Conservation (phyloP, 2,888 invertebrate genomes). For the Chromoteleia sp. region DNA sequence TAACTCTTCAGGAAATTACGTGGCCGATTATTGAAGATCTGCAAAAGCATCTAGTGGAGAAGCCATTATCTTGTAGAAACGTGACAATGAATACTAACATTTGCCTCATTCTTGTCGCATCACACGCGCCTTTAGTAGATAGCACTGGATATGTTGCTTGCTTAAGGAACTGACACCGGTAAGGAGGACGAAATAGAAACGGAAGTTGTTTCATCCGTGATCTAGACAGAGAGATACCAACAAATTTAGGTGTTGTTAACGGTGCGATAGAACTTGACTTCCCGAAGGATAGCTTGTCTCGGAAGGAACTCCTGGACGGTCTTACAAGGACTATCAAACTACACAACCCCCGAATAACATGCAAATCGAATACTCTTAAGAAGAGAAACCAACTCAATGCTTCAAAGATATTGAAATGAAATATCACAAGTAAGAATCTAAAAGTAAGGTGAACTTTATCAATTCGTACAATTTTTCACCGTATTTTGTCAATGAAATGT, state of each 20-base stretch:
- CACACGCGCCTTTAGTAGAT: slow-evolving; percentile 22
- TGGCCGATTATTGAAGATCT: slow-evolving; percentile 51
- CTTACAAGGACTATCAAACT: slow-evolving; percentile 70
- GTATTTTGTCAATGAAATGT: not conserved
- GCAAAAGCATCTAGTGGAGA: slow-evolving; percentile 24
- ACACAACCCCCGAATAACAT: slow-evolving; percentile 77
- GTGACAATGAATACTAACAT: slow-evolving; percentile 51
- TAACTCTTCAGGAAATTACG: slow-evolving; percentile 52
- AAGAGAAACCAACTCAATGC: slow-evolving; percentile 54
- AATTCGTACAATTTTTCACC: slow-evolving; percentile 6
- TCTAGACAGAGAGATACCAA: slow-evolving; percentile 41
- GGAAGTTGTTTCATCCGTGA: slow-evolving; percentile 50
- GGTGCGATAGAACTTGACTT: slow-evolving; percentile 47
- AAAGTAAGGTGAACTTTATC: slow-evolving; percentile 4
- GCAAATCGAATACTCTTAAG: slow-evolving; percentile 78
- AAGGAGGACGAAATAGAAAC: slow-evolving; percentile 51
- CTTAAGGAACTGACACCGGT: slow-evolving; percentile 45
- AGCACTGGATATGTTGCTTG: slow-evolving; percentile 31
- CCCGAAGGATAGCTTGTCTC: slow-evolving; percentile 58
- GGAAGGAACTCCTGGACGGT: slow-evolving; percentile 62
- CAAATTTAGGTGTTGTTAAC: slow-evolving; percentile 55
- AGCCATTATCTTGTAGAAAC: slow-evolving; percentile 45
- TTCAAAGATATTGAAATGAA: slow-evolving; percentile 50
- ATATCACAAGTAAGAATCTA: slow-evolving; percentile 17
- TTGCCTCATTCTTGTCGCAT: slow-evolving; percentile 40